A percentile compares a stretch with the other conserved stretches of the same genome.
Conservation (phyloP, 2,113 vertebrate species). For the Polyodon spathula region DNA sequence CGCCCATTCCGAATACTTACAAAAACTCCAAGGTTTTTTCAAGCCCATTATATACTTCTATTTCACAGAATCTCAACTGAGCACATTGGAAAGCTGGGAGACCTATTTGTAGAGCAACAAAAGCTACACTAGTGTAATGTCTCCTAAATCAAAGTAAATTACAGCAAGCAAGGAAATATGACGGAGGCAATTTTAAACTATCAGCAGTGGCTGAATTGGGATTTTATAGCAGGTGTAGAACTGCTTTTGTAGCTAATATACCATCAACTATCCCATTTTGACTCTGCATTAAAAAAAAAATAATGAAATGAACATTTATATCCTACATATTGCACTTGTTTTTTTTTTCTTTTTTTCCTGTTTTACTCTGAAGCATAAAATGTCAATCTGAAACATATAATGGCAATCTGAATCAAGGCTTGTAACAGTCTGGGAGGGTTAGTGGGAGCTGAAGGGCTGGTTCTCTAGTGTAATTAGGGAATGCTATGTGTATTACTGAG, state of each 20-base stretch:
- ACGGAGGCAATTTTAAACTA: slow-evolving; percentile 16
- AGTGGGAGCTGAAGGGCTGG: slow-evolving; percentile 25
- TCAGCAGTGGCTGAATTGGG: slow-evolving; percentile 42
- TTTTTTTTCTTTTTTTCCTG: slow-evolving; percentile 13
- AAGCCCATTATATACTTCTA: background rate
- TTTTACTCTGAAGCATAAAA: slow-evolving; percentile 40
- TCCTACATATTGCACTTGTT: slow-evolving; percentile 14
- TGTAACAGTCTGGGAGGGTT: slow-evolving; percentile 54
- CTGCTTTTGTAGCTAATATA: slow-evolving; percentile 35
- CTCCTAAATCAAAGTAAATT: slow-evolving; percentile 51
- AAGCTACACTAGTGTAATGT: slow-evolving; percentile 39
- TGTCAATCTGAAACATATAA: slow-evolving; percentile 55
- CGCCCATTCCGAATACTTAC: background rate
- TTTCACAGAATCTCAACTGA: background rate
- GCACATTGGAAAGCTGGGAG: slow-evolving; percentile 32
- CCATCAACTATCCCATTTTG: slow-evolving; percentile 37
- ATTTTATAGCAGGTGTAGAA: slow-evolving; percentile 55
- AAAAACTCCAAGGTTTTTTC: background rate
- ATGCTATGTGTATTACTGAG: too few relatives aligned
- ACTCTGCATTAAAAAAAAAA: slow-evolving; percentile 33
- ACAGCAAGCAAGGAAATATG: slow-evolving; percentile 29
- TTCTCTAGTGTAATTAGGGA: too few relatives aligned
- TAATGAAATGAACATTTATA: slow-evolving; percentile 56
- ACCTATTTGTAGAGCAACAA: slow-evolving; percentile 51
- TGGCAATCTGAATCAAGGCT: slow-evolving; percentile 57